These are phyloP conservation scores for Mastomys coucha DNA, from an alignment of 2,113 vertebrate species.

Conservation along the genomic window DNA sequence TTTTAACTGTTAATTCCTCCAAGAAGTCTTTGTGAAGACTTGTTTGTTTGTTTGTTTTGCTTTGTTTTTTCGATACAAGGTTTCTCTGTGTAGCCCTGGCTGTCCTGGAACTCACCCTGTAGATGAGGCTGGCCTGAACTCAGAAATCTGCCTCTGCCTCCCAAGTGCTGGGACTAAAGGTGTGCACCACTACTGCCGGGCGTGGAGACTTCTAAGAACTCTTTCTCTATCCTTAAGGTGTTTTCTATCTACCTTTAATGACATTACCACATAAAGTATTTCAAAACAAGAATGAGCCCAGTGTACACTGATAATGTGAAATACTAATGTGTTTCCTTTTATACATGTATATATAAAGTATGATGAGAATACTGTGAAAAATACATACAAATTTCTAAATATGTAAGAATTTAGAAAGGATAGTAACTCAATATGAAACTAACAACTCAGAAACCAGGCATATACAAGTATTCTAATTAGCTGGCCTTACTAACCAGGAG, in stretches of 20 bases:
- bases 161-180: too few relatives aligned
- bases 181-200: too few relatives aligned
- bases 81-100: too few relatives aligned
- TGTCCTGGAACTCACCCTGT: too few relatives aligned
- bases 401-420: slow-evolving; percentile 26
- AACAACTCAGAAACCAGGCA: background rate
- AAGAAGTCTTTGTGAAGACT: background rate
- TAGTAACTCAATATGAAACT: background rate
- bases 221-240: slow-evolving; percentile 10
- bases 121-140: too few relatives aligned
- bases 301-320: slow-evolving; percentile 38
- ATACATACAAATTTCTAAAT: slow-evolving; percentile 32
- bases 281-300: background rate
- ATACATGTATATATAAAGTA: background rate
- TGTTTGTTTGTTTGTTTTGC: too few relatives aligned
- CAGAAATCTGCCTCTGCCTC: too few relatives aligned
- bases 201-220: background rate
- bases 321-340: slow-evolving; percentile 21
- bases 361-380: slow-evolving; percentile 39
- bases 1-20: background rate
- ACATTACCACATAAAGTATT: background rate
- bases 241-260: slow-evolving; percentile 16
- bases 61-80: too few relatives aligned
- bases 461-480: background rate
- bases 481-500: background rate